phyloP scores from a whole-genome alignment of 2,888 invertebrate species.

The Xylocampa areola region DNA sequence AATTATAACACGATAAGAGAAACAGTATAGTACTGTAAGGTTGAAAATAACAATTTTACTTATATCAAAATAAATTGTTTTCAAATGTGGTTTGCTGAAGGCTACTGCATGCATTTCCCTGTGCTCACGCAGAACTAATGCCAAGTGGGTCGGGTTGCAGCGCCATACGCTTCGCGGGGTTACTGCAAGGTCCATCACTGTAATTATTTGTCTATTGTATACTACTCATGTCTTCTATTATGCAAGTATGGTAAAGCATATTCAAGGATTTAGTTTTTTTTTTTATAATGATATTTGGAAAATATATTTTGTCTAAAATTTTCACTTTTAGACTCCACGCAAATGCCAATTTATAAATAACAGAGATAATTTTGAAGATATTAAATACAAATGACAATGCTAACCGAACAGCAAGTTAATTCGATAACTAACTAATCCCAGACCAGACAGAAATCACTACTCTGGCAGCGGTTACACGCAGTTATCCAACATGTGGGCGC shows the following conservation, averaged over 20 bases:
- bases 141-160: constrained; percentile 58
- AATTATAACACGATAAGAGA: too few species aligned
- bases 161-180: constrained; percentile 52
- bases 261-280: background rate
- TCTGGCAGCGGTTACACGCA: constrained; percentile 35
- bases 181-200: constrained; percentile 51
- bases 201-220: constrained; percentile 52
- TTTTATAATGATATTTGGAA: too few species aligned
- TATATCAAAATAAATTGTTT: background rate
- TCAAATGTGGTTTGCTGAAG: background rate
- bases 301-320: too few species aligned
- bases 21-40: too few species aligned
- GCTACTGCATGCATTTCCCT: constrained; percentile 33
- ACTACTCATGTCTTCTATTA: constrained; percentile 15
- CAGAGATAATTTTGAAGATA: too few species aligned
- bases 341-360: too few species aligned
- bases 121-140: constrained; percentile 53
- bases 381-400: too few species aligned
- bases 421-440: constrained; percentile 41
- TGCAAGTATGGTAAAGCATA: constrained; percentile 8
- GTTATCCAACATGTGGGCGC: constrained; percentile 50
- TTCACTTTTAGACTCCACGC: too few species aligned
- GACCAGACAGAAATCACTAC: constrained; percentile 32
- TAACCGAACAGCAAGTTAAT: constrained; percentile 22
- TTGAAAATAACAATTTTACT: background rate